phyloP scores from a whole-genome alignment of 2,797 vertebrate genomes.

The Chloroceryle inda region DNA sequence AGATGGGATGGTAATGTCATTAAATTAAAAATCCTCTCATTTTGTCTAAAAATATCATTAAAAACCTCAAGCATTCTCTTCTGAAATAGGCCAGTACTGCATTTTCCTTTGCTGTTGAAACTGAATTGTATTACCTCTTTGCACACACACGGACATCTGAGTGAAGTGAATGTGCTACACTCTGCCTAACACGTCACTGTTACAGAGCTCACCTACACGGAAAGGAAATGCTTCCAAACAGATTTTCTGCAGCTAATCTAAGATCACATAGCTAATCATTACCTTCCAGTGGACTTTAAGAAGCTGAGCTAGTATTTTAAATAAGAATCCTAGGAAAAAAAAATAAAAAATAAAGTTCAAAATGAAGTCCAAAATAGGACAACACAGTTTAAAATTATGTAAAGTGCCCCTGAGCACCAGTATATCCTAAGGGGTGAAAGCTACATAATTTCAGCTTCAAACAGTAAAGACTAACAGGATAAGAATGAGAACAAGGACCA shows the following conservation, averaged over 20 bases:
- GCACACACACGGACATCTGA: rapidly evolving
- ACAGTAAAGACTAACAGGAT: background rate
- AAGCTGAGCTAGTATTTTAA: background rate
- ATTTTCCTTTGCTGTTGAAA: background rate
- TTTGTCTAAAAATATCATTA: background rate
- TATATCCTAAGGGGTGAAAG: background rate
- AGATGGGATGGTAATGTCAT: background rate
- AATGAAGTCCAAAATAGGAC: background rate
- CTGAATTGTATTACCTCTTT: background rate
- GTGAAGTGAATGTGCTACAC: rapidly evolving
- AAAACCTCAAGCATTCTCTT: background rate
- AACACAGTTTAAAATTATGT: background rate
- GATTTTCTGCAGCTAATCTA: background rate
- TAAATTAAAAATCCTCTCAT: background rate
- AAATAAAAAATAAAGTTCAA: background rate
- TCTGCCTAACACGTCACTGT: rapidly evolving
- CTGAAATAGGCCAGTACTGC: background rate
- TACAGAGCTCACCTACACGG: background rate
- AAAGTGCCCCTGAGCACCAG: background rate
- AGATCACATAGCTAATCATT: background rate
- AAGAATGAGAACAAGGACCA: background rate
- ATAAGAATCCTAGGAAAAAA: background rate
- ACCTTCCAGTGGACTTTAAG: background rate
- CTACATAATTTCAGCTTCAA: background rate
- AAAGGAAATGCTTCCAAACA: background rate